Base-by-base conservation (phyloP, 1,140 invertebrate species). In the Leptopilina clavipes region DNA sequence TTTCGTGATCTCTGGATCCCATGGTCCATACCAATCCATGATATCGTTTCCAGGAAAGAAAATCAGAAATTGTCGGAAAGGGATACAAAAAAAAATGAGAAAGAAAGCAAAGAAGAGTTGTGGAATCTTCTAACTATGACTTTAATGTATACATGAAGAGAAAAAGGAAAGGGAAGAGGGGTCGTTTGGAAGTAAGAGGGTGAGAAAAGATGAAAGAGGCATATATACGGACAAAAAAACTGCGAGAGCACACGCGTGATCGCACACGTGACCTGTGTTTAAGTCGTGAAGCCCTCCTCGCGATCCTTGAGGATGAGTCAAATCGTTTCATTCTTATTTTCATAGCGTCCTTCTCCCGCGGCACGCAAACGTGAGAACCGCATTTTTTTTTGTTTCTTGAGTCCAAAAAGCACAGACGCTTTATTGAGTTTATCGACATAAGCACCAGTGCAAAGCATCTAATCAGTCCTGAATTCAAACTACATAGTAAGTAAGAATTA, bases 221-320 rank as follows among this genome's bases (percentile, higher is more conserved):
- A 82, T 81, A 82, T 82, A 79, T 82, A 83, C 78, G 77, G 76
- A 78, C 78, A 81, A 40, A 82, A 82, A 81, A 78, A 73, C 54
- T 71, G n/a, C n/a, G 45, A 75, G 59, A 74, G 31, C 31, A 75
- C 82, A 73, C 80, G 79, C 82, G 79, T 78, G 79, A 80, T 76
- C 70, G 76, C 71, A 82, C 77, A 78, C 85, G 81, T 83, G 83
- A 86, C 85, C 85, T 84, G 82, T 86, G 78, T 86, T 86, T 86
- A 86, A 85, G 82, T 79, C 40, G 12, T 45, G 54, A 56, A 31
- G 45, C 72, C 77, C 76, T 71, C 56, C 73, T 81, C 78, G 75
- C 79, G 72, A 83, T 74, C 74, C n/a, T 44, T 77, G n/a, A 73
- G 44, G 56, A 72, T 77, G 76, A 79, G 71, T 72, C 65, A 72